Evolutionary conservation across 2,797 vertebrate species (phyloP).

Genomic region (Anabacerthia variegaticeps): DNA sequence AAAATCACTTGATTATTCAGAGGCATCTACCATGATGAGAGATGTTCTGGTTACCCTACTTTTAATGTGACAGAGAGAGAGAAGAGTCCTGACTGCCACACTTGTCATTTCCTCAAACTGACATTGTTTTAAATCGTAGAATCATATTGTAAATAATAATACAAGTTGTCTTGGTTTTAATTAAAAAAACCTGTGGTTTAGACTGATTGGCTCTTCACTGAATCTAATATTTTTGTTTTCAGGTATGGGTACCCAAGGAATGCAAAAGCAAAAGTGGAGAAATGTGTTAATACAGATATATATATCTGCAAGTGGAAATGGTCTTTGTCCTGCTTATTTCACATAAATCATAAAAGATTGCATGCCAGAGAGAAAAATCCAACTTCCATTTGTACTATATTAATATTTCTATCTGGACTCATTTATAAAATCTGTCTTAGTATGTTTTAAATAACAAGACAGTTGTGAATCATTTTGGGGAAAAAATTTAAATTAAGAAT

Average conservation of each 20-base stretch:
- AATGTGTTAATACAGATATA: background rate
- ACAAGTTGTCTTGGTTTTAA: background rate
- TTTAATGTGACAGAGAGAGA: background rate
- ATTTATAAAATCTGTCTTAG: background rate
- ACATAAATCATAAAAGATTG: background rate
- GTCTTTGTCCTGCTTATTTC: background rate
- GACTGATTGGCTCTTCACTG: background rate
- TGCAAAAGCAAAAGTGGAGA: background rate
- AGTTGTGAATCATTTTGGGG: background rate
- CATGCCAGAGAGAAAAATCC: background rate
- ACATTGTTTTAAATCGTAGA: background rate
- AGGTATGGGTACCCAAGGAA: background rate
- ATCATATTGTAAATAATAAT: background rate
- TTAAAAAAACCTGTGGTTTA: background rate
- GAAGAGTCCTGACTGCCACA: background rate
- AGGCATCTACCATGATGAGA: background rate
- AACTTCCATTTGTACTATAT: background rate
- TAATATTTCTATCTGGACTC: background rate
- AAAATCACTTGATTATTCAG: background rate
- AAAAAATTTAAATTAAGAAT: background rate
- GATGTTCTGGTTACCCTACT: background rate
- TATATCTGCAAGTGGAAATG: background rate
- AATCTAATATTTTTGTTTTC: background rate
- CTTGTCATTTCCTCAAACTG: background rate
- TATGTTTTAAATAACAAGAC: background rate